Base-by-base conservation (phyloP, 2,888 invertebrate genomes). In the Spialia ferax region DNA sequence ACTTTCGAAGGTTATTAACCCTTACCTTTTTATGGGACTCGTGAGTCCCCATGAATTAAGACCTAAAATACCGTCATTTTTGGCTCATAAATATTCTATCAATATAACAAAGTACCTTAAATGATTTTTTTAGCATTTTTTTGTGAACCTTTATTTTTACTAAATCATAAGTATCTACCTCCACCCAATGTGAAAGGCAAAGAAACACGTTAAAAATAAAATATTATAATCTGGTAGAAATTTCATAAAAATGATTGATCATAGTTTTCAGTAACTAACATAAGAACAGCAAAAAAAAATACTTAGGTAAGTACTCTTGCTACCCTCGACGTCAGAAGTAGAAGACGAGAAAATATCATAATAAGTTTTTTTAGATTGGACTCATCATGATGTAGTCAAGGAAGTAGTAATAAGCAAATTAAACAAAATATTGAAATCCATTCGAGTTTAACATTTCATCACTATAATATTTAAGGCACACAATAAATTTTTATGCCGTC, bases 1-100 rank as follows among this genome's bases (percentile, higher is more conserved):
- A 42, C 15, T 15, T 42, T 7, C 18, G 32, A 29, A 56, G 63
- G 55, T 56, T 56, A 32, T 55, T 63, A 22, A 38, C 45, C 63
- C 20, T 8, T 18, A 54, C 7, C 10, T 62, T 62, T 62, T 56
- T 56, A 32, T 45, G 35, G 26, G 11, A 22, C 5, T 62, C 18
- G 29, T 45, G 15, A 48, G 18, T 20, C 29, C 29, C 42, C n/a
- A 11, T 23, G 13, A 26, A 8, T 42, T 23, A 8, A 32, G 42
- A 11, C 18, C 18, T 32, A 13, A 56, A 32, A 32, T 18, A 38
- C 26, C 29, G 7, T 48, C 20, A 18, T 32, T 29, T 10, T 29
- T 1, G 4, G 13, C 50, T 22, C 20, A 35, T 57, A 38, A 38
- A 57, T 20, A 57, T 20, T 38, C 38, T 13, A 55, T 54, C 15